Percentiles rank a stretch among this genome's conserved stretches.
These are phyloP conservation scores for Brachystomella parvula DNA, from an alignment of 1,140 invertebrate species.

Conservation along the genomic window DNA sequence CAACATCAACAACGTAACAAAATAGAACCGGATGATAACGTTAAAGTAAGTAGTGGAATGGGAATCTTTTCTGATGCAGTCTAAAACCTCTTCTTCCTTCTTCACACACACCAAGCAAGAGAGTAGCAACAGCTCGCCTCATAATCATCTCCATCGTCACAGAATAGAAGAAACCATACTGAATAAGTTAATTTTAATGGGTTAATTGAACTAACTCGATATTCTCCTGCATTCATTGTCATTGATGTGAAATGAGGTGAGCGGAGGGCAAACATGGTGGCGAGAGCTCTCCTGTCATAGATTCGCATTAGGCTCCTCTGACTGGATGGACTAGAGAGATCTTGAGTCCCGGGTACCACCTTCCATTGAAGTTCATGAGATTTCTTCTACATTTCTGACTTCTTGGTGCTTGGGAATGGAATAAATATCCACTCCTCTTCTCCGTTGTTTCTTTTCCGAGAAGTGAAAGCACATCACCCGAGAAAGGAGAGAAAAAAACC, in stretches of 20 bases:
- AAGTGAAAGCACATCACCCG: background rate
- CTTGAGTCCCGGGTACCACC: too few relatives aligned
- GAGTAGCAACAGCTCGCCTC: background rate
- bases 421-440: background rate
- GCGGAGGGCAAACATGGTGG: slow-evolving; percentile 2
- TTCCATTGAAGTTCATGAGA: too few relatives aligned
- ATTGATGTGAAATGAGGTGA: background rate
- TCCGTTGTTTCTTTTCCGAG: background rate
- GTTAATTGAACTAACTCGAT: background rate
- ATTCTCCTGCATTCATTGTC: slow-evolving; percentile 1
- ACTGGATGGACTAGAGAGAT: too few relatives aligned
- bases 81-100: background rate
- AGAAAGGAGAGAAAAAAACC: background rate
- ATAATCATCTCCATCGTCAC: background rate
- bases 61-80: background rate
- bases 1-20: background rate
- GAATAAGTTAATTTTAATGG: background rate
- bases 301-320: background rate
- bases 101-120: background rate
- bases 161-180: background rate
- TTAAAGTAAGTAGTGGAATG: slow-evolving; percentile 3
- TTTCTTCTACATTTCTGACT: background rate
- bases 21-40: background rate
- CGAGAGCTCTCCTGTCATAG: background rate
- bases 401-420: background rate